A percentile compares a stretch with the other conserved stretches of the same genome.
These are phyloP conservation scores for Chauna torquata DNA, from an alignment of 2,113 vertebrate species.

Conservation along the genomic window DNA sequence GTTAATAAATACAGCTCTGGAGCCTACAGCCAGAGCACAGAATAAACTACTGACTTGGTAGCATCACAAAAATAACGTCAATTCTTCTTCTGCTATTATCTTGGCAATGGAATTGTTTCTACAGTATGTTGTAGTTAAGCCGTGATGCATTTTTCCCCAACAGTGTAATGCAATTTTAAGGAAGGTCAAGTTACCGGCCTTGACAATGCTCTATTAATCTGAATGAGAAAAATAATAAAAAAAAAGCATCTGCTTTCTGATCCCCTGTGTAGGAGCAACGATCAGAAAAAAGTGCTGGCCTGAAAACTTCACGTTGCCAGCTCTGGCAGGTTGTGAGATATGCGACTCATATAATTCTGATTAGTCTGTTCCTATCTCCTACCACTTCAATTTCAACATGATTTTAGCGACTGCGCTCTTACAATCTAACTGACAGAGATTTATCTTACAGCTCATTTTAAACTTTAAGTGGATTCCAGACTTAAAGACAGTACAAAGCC, in stretches of 20 bases:
- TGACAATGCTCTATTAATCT: conserved; percentile 69
- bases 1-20: conserved; percentile 50
- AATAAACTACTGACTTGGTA: conserved; percentile 58
- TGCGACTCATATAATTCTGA: conserved; percentile 2
- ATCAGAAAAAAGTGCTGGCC: conserved; percentile 54
- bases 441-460: conserved; percentile 52
- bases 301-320: conserved; percentile 42
- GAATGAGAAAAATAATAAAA: conserved; percentile 38
- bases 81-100: conserved; percentile 67
- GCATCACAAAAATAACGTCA: conserved; percentile 60
- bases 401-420: not conserved
- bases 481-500: conserved; percentile 37
- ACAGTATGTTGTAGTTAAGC: conserved; percentile 53
- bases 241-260: conserved; percentile 31
- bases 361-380: conserved; percentile 63
- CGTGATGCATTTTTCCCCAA: conserved; percentile 57
- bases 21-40: conserved; percentile 35
- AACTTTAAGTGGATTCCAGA: conserved; percentile 60
- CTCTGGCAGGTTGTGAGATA: conserved; percentile 50
- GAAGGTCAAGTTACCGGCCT: conserved; percentile 67
- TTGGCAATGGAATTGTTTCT: conserved; percentile 67
- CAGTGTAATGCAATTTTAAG: conserved; percentile 61
- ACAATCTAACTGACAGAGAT: conserved; percentile 29
- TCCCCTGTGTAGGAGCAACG: not conserved
- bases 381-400: conserved; percentile 48